These are phyloP conservation scores for Gymnothorax reevesii DNA, from an alignment of 2,797 vertebrate species.

Conservation along the genomic window DNA sequence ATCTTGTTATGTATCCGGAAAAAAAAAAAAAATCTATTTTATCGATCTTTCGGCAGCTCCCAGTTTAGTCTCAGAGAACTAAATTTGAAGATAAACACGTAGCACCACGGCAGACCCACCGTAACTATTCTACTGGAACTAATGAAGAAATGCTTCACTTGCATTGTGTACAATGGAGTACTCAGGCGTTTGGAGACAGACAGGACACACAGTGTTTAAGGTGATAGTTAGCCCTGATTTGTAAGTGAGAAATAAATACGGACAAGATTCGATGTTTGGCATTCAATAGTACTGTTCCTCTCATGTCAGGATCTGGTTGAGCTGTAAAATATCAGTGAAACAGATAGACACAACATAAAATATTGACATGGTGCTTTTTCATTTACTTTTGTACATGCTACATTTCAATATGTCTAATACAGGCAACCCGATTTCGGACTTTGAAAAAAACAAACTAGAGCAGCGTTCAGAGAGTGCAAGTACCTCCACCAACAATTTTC, in stretches of 20 bases:
- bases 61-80: conserved; percentile 4
- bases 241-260: not conserved
- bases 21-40: conserved; percentile 10
- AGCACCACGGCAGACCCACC: not conserved
- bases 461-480: no score
- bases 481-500: no score
- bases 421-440: no score
- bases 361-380: no score
- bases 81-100: not conserved
- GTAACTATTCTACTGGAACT: not conserved
- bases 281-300: not conserved
- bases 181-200: not conserved
- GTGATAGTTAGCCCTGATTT: not conserved
- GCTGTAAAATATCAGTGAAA: not conserved
- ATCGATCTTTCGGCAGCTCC: not conserved
- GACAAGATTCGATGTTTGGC: not conserved
- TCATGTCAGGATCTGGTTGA: not conserved
- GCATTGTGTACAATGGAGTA: not conserved
- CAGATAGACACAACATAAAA: not conserved
- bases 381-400: no score
- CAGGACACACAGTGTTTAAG: not conserved
- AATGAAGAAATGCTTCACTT: not conserved
- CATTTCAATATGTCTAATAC: no score
- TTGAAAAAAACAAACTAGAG: no score
- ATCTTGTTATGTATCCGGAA: not conserved